Evolutionary conservation across 2,888 invertebrate genomes (phyloP).

Genomic region (Opisthograptis luteolata): DNA sequence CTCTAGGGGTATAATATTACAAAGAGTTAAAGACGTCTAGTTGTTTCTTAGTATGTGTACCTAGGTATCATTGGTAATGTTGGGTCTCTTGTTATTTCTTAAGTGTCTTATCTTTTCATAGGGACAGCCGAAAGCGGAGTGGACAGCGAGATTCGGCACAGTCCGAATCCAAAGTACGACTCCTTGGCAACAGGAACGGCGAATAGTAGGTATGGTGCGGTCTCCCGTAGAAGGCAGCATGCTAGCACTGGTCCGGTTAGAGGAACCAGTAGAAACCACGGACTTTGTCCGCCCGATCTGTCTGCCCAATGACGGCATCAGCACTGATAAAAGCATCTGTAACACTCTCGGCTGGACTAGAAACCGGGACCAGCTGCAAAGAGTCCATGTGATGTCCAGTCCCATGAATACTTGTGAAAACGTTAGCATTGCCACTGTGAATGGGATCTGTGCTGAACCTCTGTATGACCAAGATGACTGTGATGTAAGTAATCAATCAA

Average conservation of each 20-base stretch:
- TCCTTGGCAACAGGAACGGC: conserved; percentile 94
- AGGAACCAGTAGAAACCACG: conserved; percentile 89
- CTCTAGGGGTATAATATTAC: not conserved
- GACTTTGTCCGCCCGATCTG: conserved; percentile 94
- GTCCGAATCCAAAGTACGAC: conserved; percentile 91
- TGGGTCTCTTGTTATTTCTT: too few species aligned
- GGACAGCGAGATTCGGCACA: conserved; percentile 91
- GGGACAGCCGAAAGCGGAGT: conserved; percentile 94
- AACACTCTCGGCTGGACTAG: conserved; percentile 94
- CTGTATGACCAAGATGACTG: conserved; percentile 92
- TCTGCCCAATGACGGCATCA: conserved; percentile 85
- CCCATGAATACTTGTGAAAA: conserved; percentile 94
- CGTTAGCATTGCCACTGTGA: conserved; percentile 92
- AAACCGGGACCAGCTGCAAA: conserved; percentile 91
- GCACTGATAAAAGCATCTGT: conserved; percentile 80
- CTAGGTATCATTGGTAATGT: too few species aligned
- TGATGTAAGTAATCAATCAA: conserved; percentile 86
- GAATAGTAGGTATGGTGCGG: conserved; percentile 93
- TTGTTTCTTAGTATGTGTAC: too few species aligned
- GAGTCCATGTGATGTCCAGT: conserved; percentile 90
- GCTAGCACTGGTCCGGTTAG: conserved; percentile 91
- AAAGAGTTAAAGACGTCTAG: not conserved
- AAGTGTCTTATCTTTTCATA: conserved; percentile 47
- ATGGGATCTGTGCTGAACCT: conserved; percentile 93
- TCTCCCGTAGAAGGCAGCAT: conserved; percentile 96